Base-by-base conservation (phyloP, 2,888 invertebrate species). In the Mythimna ferrago region DNA sequence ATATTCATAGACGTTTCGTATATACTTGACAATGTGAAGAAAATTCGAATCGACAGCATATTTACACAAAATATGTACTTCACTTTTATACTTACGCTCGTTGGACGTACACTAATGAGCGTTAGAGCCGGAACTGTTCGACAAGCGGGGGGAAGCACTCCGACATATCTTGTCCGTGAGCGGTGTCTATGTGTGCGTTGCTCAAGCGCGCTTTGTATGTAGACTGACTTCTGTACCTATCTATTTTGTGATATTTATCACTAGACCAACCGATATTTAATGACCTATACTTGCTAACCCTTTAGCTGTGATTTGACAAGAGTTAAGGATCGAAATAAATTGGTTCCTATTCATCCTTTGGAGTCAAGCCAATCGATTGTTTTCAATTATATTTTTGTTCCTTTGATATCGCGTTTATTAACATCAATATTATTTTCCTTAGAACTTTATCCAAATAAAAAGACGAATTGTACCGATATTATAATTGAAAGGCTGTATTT, bases 301-400 rank as follows among this genome's bases (percentile, higher is more conserved):
- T 63, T 51, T 19, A 1, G 32, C 51, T 0, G 1, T 51, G 35
- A 26, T 26, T 44, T 56, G 9, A 21, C 48, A 32, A 21, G 65
- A 44, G 54, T 65, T 11, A 35, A 41, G 64, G 80, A n/a, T 48
- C 83, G 21, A 35, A 32, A 54, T 32, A 56, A 58, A 64, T 62
- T 76, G 48, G 73, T 14, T 16, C 1, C 0, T 14, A 32, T 82
- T 69, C 57, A 57, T 66, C 26, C 26, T 57, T 80, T 83, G 83
- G 83, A 83, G 60, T 56, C n/a, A 16, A 0, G 80, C 83, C 80
- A 83, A 79, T 69, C 19, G 6, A 57, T 54, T 66, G 38, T 32
- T 70, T 54, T 38, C 7, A 38, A 19, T 65, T 54, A 76, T 66
- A 51, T 70, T 67, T 53, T 82, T 66, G 21, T 58, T 66, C 57